Conservation (phyloP, 2,888 invertebrate genomes). For the Zaprionus bogoriensis region DNA sequence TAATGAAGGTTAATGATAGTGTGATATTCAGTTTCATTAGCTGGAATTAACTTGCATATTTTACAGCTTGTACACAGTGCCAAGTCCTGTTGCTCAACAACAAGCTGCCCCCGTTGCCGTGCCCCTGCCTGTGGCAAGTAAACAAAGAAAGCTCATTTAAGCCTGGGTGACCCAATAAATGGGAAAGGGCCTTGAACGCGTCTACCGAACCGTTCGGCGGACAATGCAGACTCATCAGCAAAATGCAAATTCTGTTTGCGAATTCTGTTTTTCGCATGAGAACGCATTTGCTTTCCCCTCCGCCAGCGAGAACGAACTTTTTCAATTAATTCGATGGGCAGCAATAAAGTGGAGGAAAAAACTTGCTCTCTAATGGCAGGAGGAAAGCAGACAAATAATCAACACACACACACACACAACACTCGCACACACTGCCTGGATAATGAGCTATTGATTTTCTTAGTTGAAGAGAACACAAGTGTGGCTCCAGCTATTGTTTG, state of each 20-base stretch:
- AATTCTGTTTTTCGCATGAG: constrained; percentile 8
- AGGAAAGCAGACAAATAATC: neutral
- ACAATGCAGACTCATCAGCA: constrained; percentile 30
- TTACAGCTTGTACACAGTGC: neutral
- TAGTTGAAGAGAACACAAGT: constrained; percentile 13
- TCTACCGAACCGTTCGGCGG: constrained; percentile 54
- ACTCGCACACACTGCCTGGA: too few species aligned
- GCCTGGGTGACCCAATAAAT: constrained; percentile 56
- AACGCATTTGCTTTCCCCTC: neutral
- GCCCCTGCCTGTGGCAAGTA: neutral
- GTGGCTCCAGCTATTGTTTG: neutral
- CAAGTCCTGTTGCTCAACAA: neutral
- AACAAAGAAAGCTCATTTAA: neutral
- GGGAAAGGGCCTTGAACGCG: constrained; percentile 58
- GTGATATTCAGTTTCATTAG: neutral
- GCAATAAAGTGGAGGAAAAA: neutral
- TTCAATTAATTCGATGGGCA: constrained; percentile 47
- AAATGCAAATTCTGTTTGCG: constrained; percentile 40
- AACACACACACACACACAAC: too few species aligned
- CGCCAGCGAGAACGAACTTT: constrained; percentile 44
- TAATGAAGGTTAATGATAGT: neutral
- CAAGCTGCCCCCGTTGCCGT: neutral
- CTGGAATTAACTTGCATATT: neutral
- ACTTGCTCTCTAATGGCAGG: neutral
- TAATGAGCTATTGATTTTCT: constrained; percentile 64